These are phyloP conservation scores for Ophiothrix spiculata DNA, from an alignment of 35 echinoderm and acorn worm species.

Conservation along the genomic window DNA sequence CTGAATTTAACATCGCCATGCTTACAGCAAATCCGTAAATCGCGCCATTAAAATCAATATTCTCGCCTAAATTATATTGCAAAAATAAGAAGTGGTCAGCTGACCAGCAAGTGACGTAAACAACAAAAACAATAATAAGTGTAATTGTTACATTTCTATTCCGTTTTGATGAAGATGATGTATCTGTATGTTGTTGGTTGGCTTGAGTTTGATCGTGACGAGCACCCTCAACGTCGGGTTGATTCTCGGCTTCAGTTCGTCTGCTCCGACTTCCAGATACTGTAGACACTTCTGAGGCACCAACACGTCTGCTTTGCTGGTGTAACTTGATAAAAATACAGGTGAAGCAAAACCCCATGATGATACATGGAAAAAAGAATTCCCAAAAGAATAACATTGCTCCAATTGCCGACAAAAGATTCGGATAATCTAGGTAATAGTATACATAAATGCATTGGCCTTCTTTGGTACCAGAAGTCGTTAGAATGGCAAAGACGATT, in stretches of 20 bases:
- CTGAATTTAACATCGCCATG: slow-evolving; percentile 59
- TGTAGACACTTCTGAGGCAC: neutral
- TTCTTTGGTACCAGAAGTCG: slow-evolving; percentile 3
- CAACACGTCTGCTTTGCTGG: slow-evolving; percentile 13
- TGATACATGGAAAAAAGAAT: slow-evolving; percentile 53
- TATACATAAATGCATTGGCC: neutral
- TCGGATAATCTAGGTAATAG: neutral
- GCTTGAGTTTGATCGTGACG: no score
- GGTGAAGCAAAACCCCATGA: slow-evolving; percentile 64
- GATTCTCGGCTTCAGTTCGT: no score
- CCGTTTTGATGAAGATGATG: neutral
- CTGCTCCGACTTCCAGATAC: neutral
- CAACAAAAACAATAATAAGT: slow-evolving; percentile 32
- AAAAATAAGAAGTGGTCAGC: slow-evolving; percentile 74
- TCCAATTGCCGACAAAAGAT: slow-evolving; percentile 2
- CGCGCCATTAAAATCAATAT: slow-evolving; percentile 39
- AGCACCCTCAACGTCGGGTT: no score
- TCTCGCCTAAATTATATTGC: slow-evolving; percentile 67
- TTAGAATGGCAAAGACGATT: slow-evolving; percentile 6
- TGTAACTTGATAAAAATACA: slow-evolving; percentile 50
- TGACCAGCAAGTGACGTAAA: slow-evolving; percentile 83
- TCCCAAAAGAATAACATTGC: slow-evolving; percentile 55
- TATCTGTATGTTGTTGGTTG: neutral
- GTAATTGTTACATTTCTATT: slow-evolving; percentile 22
- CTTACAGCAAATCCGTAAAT: slow-evolving; percentile 55